A percentile compares a stretch with the other conserved stretches of the same genome.
Evolutionary conservation across 2,797 vertebrate genomes (phyloP).

Genomic region (Aythya fuligula): DNA sequence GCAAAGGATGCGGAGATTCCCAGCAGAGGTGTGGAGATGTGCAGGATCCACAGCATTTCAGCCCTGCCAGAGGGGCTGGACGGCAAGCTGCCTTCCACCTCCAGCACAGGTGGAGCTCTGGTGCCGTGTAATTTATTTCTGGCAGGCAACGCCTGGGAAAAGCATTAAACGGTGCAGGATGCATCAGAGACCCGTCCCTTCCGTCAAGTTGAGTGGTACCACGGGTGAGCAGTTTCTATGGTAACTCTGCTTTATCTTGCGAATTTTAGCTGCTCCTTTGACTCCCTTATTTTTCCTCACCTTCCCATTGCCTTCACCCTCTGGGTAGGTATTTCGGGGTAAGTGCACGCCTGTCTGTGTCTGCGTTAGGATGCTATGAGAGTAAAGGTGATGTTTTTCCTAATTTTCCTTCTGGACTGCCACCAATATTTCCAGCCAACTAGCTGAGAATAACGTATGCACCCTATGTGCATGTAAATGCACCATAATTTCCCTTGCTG

Average conservation of each 20-base stretch:
- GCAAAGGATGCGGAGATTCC: no score
- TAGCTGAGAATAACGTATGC: rapidly evolving
- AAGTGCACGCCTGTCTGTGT: rapidly evolving
- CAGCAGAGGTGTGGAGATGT: no score
- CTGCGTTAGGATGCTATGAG: not conserved
- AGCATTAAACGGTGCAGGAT: not conserved
- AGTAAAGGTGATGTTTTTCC: not conserved
- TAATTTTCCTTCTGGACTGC: not conserved
- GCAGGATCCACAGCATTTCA: no score
- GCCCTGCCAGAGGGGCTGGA: not conserved
- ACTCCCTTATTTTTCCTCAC: not conserved
- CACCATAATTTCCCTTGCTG: not conserved
- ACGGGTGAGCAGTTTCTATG: not conserved
- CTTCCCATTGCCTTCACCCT: not conserved
- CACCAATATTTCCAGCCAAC: rapidly evolving
- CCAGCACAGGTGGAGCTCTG: not conserved
- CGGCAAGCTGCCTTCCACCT: not conserved
- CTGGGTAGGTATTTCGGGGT: no score
- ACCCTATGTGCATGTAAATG: rapidly evolving
- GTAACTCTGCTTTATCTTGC: not conserved
- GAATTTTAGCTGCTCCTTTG: not conserved
- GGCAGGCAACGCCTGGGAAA: not conserved
- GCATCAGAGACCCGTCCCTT: not conserved
- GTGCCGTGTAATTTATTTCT: not conserved
- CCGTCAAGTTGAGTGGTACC: not conserved